Evolutionary conservation across 2,797 vertebrate species (phyloP).

Genomic region (Lepus oiostolus): DNA sequence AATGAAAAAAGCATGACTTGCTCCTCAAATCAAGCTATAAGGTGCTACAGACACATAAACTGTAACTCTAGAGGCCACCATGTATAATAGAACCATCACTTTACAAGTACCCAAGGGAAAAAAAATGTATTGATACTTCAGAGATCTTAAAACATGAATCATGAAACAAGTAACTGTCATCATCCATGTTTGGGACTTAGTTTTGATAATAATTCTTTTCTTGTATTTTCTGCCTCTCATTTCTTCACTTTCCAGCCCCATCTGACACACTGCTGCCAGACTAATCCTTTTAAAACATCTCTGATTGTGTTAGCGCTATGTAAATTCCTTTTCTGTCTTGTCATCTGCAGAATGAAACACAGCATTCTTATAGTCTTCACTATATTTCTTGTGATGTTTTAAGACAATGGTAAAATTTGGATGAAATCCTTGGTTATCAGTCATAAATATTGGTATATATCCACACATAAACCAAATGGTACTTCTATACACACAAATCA

Average conservation of each 20-base stretch:
- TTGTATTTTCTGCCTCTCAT: slow-evolving; percentile 8
- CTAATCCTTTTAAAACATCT: neutral
- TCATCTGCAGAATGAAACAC: neutral
- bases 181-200: neutral
- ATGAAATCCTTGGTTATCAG: neutral
- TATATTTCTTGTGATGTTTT: neutral
- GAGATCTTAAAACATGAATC: neutral
- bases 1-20: neutral
- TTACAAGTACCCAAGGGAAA: neutral
- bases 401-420: neutral
- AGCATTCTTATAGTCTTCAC: neutral
- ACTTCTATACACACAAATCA: neutral
- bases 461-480: neutral
- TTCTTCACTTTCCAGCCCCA: neutral
- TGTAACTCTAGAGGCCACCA: neutral
- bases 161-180: neutral
- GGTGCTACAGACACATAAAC: neutral
- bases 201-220: neutral
- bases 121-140: neutral
- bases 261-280: neutral
- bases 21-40: slow-evolving; percentile 1
- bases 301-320: neutral
- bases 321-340: neutral
- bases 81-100: neutral
- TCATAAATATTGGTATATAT: neutral